Evolutionary conservation across 2,113 vertebrate species (phyloP), one percentile per base, ranked within the genome.

Genomic region (Pterocles gutturalis): DNA sequence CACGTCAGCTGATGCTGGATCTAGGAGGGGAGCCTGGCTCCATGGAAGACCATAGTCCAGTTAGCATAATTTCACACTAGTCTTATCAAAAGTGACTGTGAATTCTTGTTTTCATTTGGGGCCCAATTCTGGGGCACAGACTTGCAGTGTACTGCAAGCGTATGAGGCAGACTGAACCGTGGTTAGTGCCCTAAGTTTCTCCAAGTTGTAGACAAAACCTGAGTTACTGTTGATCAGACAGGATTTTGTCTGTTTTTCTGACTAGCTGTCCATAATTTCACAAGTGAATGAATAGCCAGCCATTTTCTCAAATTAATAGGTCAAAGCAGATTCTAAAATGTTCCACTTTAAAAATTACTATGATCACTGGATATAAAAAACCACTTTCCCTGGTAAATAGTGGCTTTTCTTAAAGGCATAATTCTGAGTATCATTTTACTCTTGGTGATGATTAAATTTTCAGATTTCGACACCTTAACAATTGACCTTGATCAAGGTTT

Each of bases 401-500:
- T 67, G 25, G 51, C 38, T 90, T 97, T 96, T 96, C 87, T 95
- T 97, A 96, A 87, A 96, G 90, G 91, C 41, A 91, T 97, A 96
- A 97, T 96, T 97, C 95, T 95, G 79, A 94, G 58, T 89, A 96
- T 94, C 78, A 96, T 97, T 97, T 97, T 91, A 96, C 38, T 92
- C 78, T 90, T 34, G 64, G 54, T 66, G 76, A 77, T 86, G 84
- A 95, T 97, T 94, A 97, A 97, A 97, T 97, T 97, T 97, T 88
- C 91, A 97, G 96, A 98, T 88, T 85, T 93, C 66, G 97, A 97
- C 97, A 97, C 93, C 92, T 97, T 91, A 71, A 84, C 95, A 77
- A 83, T 95, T 98, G 97, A 98, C 97, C 96, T 98, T 98, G 97
- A 97, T 90, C 94, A 96, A 97, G 91, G 89, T 97, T 97, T 96